These are phyloP conservation scores for Enoplosus armatus DNA, from an alignment of 2,797 vertebrate genomes.

Conservation along the genomic window DNA sequence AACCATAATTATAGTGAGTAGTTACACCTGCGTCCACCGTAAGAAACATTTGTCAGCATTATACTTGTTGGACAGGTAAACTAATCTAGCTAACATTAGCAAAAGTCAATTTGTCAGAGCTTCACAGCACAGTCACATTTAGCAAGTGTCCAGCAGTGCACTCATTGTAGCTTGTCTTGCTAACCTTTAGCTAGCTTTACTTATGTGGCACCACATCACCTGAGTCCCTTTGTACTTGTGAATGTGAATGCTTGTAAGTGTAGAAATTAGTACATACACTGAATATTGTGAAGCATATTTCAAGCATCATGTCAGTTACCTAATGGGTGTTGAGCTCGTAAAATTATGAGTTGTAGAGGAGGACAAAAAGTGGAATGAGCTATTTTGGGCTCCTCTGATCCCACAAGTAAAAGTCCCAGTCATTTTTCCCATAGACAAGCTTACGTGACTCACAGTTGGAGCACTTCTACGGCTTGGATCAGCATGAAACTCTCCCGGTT, in stretches of 20 bases:
- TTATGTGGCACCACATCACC: too few species aligned
- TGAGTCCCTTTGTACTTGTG: background rate
- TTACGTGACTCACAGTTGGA: too few species aligned
- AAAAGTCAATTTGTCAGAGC: background rate
- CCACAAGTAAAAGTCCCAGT: background rate
- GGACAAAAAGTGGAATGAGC: background rate
- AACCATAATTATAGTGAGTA: slow-evolving; percentile 13
- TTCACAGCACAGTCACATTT: background rate
- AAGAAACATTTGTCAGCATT: slow-evolving; percentile 18
- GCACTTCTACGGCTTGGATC: background rate
- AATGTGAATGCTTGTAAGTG: too few species aligned
- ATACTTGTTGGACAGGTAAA: slow-evolving; percentile 5
- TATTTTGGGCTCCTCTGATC: background rate
- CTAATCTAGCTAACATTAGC: background rate
- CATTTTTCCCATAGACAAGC: background rate
- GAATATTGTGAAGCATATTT: background rate
- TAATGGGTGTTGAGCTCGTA: background rate
- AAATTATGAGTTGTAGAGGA: background rate
- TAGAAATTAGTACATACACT: too few species aligned
- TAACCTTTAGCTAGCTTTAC: background rate
- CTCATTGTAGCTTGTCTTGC: background rate
- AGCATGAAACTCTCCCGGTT: background rate
- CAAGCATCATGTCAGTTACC: background rate
- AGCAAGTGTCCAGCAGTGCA: background rate
- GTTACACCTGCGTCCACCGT: slow-evolving; percentile 9